phyloP scores from a whole-genome alignment of 2,888 invertebrate genomes.

The Acanthopleura granulata region DNA sequence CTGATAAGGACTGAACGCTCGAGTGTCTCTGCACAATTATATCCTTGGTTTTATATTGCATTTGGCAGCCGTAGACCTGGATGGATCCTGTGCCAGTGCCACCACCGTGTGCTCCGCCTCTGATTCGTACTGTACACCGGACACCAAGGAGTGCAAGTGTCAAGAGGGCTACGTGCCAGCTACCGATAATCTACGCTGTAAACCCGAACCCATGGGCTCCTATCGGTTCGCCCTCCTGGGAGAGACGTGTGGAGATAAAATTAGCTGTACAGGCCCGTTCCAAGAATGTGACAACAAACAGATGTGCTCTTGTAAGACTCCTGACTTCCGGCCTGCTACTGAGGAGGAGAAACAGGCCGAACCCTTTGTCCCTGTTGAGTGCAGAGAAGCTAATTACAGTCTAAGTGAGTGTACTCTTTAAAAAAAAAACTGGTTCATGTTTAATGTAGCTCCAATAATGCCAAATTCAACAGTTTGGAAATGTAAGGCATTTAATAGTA shows the following conservation, averaged over 20 bases:
- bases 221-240: neutral
- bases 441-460: too few species aligned
- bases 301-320: neutral
- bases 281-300: neutral
- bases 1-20: too few species aligned
- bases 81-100: neutral
- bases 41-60: too few species aligned
- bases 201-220: neutral
- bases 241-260: neutral
- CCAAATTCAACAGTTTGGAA: too few species aligned
- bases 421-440: too few species aligned
- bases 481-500: too few species aligned
- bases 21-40: too few species aligned
- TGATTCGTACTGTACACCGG: neutral
- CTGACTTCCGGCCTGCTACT: neutral
- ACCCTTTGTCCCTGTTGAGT: neutral
- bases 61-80: neutral
- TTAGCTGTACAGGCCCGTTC: neutral
- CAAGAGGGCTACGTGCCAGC: neutral
- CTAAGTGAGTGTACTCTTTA: neutral
- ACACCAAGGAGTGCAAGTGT: neutral
- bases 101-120: neutral
- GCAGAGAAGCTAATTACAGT: neutral
- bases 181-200: neutral
- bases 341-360: slow-evolving; percentile 14